A percentile compares a stretch with the other conserved stretches of the same genome.
Evolutionary conservation across 2,797 vertebrate genomes (phyloP).

Genomic region (Lithobates pipiens): DNA sequence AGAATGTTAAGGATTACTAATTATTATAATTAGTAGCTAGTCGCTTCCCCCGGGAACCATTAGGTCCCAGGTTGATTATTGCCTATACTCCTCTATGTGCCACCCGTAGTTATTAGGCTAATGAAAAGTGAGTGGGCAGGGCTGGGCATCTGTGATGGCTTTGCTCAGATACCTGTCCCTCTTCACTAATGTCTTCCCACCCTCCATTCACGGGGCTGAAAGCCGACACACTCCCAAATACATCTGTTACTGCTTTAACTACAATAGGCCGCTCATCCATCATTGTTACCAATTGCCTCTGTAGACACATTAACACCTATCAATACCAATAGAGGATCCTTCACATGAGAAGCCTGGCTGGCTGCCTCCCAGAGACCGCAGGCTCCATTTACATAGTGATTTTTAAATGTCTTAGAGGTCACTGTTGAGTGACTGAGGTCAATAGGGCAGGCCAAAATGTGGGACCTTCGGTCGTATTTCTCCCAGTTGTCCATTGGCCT

Average conservation of each 20-base stretch:
- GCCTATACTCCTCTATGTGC: neutral
- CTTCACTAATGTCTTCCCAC: conserved; percentile 58
- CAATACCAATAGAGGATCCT: conserved; percentile 15
- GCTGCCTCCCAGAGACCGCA: no score
- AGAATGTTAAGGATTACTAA: neutral
- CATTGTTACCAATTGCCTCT: conserved; percentile 34
- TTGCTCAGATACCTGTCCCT: conserved; percentile 9
- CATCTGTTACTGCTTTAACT: conserved; percentile 52
- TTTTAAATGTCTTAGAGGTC: conserved; percentile 15
- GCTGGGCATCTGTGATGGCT: conserved; percentile 53
- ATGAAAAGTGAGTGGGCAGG: conserved; percentile 5
- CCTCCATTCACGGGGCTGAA: conserved; percentile 65
- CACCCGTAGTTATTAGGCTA: conserved; percentile 25
- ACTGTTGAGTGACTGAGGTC: conserved; percentile 27
- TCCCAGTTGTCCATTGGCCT: neutral
- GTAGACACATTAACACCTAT: conserved; percentile 56
- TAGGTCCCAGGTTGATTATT: conserved; percentile 19
- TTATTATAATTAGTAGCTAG: neutral
- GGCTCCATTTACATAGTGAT: conserved; percentile 24
- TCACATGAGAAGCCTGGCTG: conserved; percentile 62
- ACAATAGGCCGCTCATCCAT: conserved; percentile 48
- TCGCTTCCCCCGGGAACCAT: conserved; percentile 19
- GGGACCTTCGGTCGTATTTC: conserved; percentile 4
- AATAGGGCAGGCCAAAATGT: conserved; percentile 15
- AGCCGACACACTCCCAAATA: conserved; percentile 56